Evolutionary conservation across 2,797 vertebrate species (phyloP).

Genomic region (Anabacerthia variegaticeps): DNA sequence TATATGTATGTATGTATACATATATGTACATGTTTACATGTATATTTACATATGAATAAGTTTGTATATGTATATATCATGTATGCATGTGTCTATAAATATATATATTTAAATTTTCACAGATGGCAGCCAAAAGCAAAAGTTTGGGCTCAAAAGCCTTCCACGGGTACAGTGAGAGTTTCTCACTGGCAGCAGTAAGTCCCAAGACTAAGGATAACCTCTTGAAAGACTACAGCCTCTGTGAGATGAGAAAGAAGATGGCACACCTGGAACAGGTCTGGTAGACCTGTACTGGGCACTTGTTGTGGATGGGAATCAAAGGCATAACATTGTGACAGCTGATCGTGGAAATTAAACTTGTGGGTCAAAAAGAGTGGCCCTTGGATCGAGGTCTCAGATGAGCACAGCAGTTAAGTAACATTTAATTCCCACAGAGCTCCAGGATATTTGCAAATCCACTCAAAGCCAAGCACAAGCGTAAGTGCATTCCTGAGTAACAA

Average conservation of each 20-base stretch:
- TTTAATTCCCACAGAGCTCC: neutral
- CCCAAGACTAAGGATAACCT: neutral
- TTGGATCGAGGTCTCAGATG: neutral
- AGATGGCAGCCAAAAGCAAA: neutral
- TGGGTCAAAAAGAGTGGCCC: neutral
- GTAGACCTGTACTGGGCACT: neutral
- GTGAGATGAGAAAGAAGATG: neutral
- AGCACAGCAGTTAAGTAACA: neutral
- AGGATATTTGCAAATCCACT: neutral
- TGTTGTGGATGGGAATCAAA: neutral
- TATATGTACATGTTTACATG: fast-evolving
- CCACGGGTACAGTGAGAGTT: neutral
- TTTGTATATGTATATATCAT: neutral
- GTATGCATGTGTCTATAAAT: fast-evolving
- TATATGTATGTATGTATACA: neutral
- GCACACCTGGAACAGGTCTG: neutral
- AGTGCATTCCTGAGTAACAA: neutral
- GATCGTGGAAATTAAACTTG: neutral
- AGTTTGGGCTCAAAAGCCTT: neutral
- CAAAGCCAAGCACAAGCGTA: neutral
- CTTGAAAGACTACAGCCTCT: neutral
- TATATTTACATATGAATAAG: neutral
- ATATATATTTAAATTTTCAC: neutral
- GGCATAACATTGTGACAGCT: neutral
- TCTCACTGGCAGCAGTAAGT: neutral